Evolutionary conservation across 2,113 vertebrate genomes (phyloP), one percentile per base, ranked within the genome.

Genomic region (Gadus chalcogrammus): DNA sequence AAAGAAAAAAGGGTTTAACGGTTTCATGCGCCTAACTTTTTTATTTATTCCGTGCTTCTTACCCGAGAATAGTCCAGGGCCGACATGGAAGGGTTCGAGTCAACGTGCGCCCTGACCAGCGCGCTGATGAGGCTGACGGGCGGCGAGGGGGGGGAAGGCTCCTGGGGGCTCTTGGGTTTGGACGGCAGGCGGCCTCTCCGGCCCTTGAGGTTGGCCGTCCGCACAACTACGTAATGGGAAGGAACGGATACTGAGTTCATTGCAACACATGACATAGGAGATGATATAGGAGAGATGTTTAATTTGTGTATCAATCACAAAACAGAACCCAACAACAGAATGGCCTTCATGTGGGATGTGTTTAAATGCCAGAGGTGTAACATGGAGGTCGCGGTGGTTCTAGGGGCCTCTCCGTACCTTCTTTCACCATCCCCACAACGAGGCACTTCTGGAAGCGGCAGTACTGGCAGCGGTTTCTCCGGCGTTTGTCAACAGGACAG

Each of bases 161-260:
- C 97, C 91, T 97, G 97, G 77, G 97, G 96, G 87, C 96, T 99
- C 94, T 99, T 99, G 85, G 97, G 97, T 89, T 99, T 99, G 84
- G 97, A 98, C 68, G 97, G 97, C 77, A 99, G 90, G 64, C 97
- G 95, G 88, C 96, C 97, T 92, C 97, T 93, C 76, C 97, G 92
- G 88, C 97, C 96, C 91, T 99, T 99, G 69, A 99, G 91, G 89
- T 94, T 99, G 92, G 96, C 96, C 28, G 97, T 99, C 79, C 97
- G 95, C 82, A 98, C 97, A 89, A 99, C 97, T 99, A 70, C 22
- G 66, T 64, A 42, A 15, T 12, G 18, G 65, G 86, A 78, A 15
- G 12, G 77, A 15, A 0, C 79, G 88, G 27, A 73, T 65, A 84
- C 68, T 9, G 70, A 22, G 72, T 58, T 17, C 7, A 18, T 67